These are phyloP conservation scores for Diphyllodes magnificus DNA, from an alignment of 2,113 vertebrate species.

Conservation along the genomic window DNA sequence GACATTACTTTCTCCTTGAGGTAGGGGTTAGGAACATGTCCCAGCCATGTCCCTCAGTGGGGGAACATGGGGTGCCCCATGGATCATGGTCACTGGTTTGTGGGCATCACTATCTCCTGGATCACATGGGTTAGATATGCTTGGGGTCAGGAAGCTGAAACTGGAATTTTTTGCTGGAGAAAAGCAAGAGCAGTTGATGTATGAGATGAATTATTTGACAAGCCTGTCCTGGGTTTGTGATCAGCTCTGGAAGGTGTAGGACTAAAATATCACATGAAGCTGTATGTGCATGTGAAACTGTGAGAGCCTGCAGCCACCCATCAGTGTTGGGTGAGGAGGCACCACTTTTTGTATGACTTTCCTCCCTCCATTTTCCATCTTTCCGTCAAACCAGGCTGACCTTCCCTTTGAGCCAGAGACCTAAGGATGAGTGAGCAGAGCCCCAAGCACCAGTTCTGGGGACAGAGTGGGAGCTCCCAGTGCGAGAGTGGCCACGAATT, in stretches of 20 bases:
- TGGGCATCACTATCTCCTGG: neutral
- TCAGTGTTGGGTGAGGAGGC: neutral
- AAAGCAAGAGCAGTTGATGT: neutral
- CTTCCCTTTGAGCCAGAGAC: neutral
- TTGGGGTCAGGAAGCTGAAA: neutral
- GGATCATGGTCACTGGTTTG: accelerated
- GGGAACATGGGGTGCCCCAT: neutral
- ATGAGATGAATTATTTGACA: neutral
- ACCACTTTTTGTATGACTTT: neutral
- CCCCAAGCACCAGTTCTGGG: accelerated
- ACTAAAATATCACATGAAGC: neutral
- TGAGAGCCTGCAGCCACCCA: neutral
- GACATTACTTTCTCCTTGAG: neutral
- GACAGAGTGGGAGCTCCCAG: accelerated
- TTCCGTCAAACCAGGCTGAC: neutral
- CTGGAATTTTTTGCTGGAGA: neutral
- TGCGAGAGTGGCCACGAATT: neutral
- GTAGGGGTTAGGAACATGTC: neutral
- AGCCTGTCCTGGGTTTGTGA: neutral
- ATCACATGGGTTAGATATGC: accelerated
- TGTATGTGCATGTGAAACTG: neutral
- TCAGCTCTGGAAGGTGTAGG: neutral
- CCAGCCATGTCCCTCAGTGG: neutral
- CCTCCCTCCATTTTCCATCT: neutral
- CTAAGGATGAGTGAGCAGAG: neutral